Evolutionary conservation across 2,113 vertebrate species (phyloP).

Genomic region (Synodontis membranacea): DNA sequence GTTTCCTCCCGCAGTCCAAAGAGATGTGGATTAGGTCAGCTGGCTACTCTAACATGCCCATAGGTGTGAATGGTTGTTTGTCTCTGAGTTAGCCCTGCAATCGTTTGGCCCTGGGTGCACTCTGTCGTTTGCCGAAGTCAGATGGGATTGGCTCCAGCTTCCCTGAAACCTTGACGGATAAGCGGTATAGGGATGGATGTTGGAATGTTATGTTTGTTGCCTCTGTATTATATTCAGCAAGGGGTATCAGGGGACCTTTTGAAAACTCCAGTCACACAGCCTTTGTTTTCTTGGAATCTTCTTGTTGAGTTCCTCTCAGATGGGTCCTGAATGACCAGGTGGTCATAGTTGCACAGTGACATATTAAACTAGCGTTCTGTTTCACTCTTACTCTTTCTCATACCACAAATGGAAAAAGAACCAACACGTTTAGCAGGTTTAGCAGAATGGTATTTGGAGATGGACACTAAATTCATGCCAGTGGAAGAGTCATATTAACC

Average conservation of each 20-base stretch:
- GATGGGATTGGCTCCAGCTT: too few relatives aligned
- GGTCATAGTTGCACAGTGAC: neutral
- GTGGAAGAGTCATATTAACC: neutral
- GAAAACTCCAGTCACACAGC: too few relatives aligned
- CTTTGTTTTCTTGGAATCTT: neutral
- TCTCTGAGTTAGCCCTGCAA: too few relatives aligned
- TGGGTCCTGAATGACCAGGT: neutral
- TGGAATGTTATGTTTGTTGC: neutral
- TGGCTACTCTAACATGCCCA: too few relatives aligned
- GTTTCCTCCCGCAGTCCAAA: too few relatives aligned
- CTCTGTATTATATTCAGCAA: neutral
- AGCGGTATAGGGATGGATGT: too few relatives aligned
- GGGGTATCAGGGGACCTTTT: neutral
- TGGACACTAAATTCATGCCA: neutral
- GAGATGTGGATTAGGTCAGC: too few relatives aligned
- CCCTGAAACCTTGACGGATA: too few relatives aligned
- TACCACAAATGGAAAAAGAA: neutral
- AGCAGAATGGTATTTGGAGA: neutral
- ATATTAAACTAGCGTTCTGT: neutral
- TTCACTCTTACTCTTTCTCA: neutral
- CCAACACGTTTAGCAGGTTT: neutral
- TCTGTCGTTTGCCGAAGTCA: too few relatives aligned
- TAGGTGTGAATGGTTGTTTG: too few relatives aligned
- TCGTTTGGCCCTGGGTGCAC: too few relatives aligned
- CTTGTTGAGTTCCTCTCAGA: neutral